Evolutionary conservation across 2,113 vertebrate species (phyloP), one percentile per base, ranked within the genome.

Genomic region (Odontophorus gujanensis): DNA sequence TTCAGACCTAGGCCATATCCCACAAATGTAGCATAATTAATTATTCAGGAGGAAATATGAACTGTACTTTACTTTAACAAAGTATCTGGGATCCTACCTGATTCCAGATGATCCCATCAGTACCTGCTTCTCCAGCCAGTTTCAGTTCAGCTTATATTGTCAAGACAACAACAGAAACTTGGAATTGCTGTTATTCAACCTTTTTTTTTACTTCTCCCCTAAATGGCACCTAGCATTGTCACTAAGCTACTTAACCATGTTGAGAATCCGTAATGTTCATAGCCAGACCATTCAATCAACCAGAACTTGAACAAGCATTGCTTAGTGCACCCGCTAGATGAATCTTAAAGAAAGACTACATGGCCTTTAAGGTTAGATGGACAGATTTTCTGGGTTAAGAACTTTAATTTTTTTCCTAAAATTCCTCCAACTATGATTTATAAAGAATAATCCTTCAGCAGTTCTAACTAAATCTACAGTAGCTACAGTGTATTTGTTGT

Each of bases 31-130:
- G 32, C 32, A 36, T 17, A 75, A 40, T 66, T 19, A 72, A 40
- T 66, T 73, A 66, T 61, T 72, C 45, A 71, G 71, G 8, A 75
- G 77, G 53, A 95, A 76, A 67, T 65, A 75, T 2, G 92, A 89
- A 81, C 36, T 72, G 57, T 50, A 25, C 34, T 86, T 88, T 50
- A 25, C 34, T 86, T 88, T 73, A 57, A 93, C 81, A 81, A 53
- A 89, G 85, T 72, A 53, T 90, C 32, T 61, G 59, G 21, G 88
- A 68, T 36, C 43, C 43, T 84, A 4, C 38, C 55, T 84, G 69
- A 53, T 90, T 89, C 59, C 77, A 89, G 86, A 48, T 84, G 57
- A 88, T 61, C 91, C 89, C 15, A 89, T 73, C 53, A 90, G 42
- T 71, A 90, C 57, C 47, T 78, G 62, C 58, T 79, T 87, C 89